phyloP scores from a whole-genome alignment of 1,140 invertebrate genomes.

The Brachionus plicatilis region DNA sequence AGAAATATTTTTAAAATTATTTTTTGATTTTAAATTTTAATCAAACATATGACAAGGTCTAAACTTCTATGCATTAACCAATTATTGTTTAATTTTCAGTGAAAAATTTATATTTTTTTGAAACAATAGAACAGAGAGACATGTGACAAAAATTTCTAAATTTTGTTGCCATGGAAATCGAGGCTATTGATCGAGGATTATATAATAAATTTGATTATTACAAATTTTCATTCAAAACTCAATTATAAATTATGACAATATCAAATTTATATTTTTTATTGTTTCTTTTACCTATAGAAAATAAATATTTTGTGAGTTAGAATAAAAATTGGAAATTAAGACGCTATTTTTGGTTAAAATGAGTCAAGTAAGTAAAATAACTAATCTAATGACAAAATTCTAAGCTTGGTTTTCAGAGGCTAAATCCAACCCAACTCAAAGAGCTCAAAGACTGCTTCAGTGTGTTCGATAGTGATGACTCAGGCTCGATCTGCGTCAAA shows the following conservation, averaged over 20 bases:
- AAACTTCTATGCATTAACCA: too few species aligned
- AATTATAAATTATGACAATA: not conserved
- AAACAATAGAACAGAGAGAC: too few species aligned
- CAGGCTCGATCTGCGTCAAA: not conserved
- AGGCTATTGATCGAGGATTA: not conserved
- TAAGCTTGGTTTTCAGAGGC: not conserved
- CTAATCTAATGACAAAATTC: too few species aligned
- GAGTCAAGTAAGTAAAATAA: not conserved
- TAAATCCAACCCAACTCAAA: not conserved
- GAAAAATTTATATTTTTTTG: too few species aligned
- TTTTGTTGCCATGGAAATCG: not conserved
- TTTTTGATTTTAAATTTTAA: too few species aligned
- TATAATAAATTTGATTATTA: not conserved
- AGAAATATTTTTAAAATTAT: too few species aligned
- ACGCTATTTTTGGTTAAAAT: not conserved
- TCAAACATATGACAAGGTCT: too few species aligned
- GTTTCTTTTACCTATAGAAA: not conserved
- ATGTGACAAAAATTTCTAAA: not conserved
- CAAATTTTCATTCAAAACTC: not conserved
- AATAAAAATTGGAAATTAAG: not conserved
- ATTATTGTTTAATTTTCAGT: too few species aligned
- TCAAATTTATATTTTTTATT: not conserved
- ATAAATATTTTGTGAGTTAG: not conserved
- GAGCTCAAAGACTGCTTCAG: slow-evolving; percentile 1
- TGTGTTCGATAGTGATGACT: slow-evolving; percentile 24